Conservation (phyloP, 2,113 vertebrate genomes). For the Physeter macrocephalus region DNA sequence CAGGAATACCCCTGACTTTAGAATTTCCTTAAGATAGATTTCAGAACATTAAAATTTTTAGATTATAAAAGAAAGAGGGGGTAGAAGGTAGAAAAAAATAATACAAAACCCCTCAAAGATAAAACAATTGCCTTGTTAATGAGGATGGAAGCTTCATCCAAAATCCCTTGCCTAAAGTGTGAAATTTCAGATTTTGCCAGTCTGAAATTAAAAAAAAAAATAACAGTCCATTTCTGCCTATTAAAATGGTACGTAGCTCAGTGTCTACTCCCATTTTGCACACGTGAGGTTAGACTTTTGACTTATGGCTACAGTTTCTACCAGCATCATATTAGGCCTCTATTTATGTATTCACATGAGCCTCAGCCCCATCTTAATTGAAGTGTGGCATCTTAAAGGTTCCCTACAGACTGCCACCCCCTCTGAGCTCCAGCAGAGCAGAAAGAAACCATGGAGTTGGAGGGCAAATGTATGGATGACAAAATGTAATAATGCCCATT, state of each 20-base stretch:
- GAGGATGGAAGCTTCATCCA: not conserved
- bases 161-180: not conserved
- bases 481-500: not conserved
- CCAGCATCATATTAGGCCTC: no score
- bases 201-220: not conserved
- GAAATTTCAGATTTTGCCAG: not conserved
- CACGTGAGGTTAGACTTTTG: not conserved
- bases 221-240: not conserved
- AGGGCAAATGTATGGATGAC: not conserved
- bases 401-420: not conserved
- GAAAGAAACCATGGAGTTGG: not conserved
- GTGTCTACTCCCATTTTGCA: not conserved
- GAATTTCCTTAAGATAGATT: not conserved
- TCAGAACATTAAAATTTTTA: not conserved
- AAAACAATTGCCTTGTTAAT: not conserved
- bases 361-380: not conserved
- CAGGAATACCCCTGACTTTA: not conserved
- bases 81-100: not conserved
- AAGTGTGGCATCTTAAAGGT: no score
- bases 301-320: not conserved
- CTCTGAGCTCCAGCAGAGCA: not conserved
- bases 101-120: not conserved
- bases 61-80: not conserved
- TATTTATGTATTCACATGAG: not conserved
- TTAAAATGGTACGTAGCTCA: not conserved